Conservation (phyloP, 2,113 vertebrate genomes). For the Malurus melanocephalus region DNA sequence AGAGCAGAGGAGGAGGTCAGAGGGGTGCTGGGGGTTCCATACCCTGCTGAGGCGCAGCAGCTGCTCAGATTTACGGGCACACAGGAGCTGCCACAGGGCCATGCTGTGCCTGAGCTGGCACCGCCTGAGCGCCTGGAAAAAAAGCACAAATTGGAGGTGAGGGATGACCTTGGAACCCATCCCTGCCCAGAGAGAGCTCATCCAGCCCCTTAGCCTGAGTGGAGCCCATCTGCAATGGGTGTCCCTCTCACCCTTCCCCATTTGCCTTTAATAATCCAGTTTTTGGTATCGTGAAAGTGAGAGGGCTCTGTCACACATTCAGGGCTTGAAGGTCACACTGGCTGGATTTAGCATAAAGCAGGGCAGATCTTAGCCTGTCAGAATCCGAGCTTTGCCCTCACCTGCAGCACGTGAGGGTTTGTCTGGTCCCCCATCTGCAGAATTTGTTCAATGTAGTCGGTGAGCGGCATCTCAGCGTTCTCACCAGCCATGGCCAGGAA, state of each 20-base stretch:
- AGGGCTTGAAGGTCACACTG: neutral
- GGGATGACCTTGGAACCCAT: neutral
- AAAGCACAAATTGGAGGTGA: neutral
- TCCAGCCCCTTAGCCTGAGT: neutral
- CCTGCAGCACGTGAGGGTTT: conserved; percentile 80
- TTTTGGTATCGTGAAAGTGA: neutral
- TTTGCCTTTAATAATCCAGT: neutral
- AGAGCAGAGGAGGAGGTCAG: neutral
- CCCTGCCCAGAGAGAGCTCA: neutral
- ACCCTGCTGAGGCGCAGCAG: conserved; percentile 85
- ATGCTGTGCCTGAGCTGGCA: conserved; percentile 82
- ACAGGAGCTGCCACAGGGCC: conserved; percentile 89
- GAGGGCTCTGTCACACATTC: neutral
- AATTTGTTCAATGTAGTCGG: conserved; percentile 76
- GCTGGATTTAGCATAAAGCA: neutral
- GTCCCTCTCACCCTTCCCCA: neutral
- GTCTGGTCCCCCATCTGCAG: conserved; percentile 87
- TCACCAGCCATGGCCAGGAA: conserved; percentile 89
- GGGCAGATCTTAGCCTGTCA: neutral
- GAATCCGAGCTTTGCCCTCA: conserved; percentile 8
- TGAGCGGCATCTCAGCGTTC: conserved; percentile 75
- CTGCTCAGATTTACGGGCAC: conserved; percentile 85
- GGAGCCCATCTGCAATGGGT: neutral
- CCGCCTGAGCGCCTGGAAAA: conserved; percentile 75
- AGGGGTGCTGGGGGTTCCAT: neutral